Evolutionary conservation across 2,888 invertebrate genomes (phyloP), one percentile per base, ranked within the genome.

Genomic region (Erannis defoliaria): DNA sequence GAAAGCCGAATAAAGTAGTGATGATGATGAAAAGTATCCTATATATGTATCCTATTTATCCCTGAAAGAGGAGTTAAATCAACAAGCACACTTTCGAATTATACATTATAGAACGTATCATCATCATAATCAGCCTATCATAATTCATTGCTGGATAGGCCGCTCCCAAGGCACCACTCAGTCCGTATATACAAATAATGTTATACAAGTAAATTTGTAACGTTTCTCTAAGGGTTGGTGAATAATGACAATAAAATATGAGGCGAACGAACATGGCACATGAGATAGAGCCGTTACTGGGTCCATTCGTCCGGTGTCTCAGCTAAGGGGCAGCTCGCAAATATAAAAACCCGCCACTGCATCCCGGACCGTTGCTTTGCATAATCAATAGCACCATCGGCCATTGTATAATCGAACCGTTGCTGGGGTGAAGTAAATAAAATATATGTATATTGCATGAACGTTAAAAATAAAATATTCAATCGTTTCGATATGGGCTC

Each of bases 321-420:
- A 4, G 16, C 18, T 18, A 40, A 51, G 31, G 51, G 50, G 35
- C 49, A 49, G 38, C 84, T 80, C 68, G 75, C 86, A 87, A 89
- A 90, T 88, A 85, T 73, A 86, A 87, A 88, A 89, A 89, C 85
- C 80, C 82, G 84, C 87, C 85, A 86, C 84, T 89, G 89, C 89
- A 90, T 84, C 80, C 80, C 75, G 73, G 74, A 75, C 76, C 77
- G 73, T 77, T 79, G 81, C 82, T 88, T 88, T 90, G 90, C 91
- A 90, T 90, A 90, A 90, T 90, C 90, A 86, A 89, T 88, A 85
- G 81, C 75, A 76, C 71, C 78, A 76, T 73, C 77, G 75, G 78
- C 79, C 78, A 82, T 86, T 86, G 82, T 80, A 66, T 66, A 68
- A 62, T 64, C 64, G 73, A 75, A 72, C 71, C 68, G 68, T 74